Conservation (phyloP, 2,113 vertebrate species). For the Herpailurus yagouaroundi region DNA sequence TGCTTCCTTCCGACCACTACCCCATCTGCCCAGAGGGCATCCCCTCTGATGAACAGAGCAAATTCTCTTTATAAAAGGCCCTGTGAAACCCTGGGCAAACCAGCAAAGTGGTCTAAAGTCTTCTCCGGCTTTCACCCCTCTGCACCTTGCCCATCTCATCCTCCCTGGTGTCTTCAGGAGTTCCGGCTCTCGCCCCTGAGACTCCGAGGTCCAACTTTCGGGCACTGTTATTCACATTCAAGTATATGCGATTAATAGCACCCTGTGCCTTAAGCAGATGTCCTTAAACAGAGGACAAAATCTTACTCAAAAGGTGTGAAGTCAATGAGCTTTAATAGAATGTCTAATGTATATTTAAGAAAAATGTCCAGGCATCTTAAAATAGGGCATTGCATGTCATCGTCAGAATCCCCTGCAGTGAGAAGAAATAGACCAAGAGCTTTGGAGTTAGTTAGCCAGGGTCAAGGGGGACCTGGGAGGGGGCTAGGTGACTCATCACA, state of each 20-base stretch:
- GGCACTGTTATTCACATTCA: too few relatives aligned
- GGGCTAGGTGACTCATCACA: neutral
- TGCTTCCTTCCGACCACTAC: neutral
- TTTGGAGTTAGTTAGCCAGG: neutral
- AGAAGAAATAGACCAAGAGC: neutral
- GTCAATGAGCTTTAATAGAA: neutral
- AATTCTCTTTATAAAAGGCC: neutral
- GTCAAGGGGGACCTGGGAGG: neutral
- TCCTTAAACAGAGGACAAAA: constrained; percentile 6
- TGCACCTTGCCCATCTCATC: rapidly evolving
- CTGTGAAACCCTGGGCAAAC: neutral
- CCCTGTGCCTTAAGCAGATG: neutral
- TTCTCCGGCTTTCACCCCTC: too few relatives aligned
- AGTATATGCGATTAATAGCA: neutral
- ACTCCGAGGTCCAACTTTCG: neutral
- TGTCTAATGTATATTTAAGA: neutral
- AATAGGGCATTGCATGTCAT: neutral
- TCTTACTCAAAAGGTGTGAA: neutral
- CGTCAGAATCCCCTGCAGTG: neutral
- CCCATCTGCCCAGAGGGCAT: neutral
- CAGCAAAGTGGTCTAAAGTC: neutral
- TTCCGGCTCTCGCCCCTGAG: neutral
- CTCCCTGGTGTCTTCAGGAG: neutral
- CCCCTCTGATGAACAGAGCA: rapidly evolving
- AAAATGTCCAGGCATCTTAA: constrained; percentile 7